phyloP scores from a whole-genome alignment of 2,888 invertebrate species.

The Sipha maydis region DNA sequence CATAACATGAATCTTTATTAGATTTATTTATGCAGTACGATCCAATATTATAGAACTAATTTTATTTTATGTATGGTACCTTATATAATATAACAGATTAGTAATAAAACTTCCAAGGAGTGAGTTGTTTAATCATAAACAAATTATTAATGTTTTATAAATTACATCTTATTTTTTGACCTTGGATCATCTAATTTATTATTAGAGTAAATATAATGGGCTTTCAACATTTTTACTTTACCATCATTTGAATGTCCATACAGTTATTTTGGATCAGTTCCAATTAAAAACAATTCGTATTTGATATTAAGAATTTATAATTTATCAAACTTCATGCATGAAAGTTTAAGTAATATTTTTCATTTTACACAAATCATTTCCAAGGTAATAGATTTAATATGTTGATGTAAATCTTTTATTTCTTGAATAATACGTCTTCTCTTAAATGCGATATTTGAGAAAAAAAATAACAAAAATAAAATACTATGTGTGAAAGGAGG shows the following conservation, averaged over 20 bases:
- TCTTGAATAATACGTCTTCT: neutral
- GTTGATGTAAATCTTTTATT: constrained; percentile 1
- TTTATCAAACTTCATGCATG: neutral
- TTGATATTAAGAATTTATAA: neutral
- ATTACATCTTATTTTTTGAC: too few relatives aligned
- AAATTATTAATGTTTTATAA: too few relatives aligned
- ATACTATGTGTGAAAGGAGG: neutral
- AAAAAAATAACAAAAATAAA: neutral
- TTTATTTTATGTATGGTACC: too few relatives aligned
- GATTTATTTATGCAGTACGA: too few relatives aligned
- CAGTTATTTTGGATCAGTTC: neutral
- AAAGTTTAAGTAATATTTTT: neutral
- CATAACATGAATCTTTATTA: too few relatives aligned
- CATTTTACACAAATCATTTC: neutral
- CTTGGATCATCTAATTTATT: too few relatives aligned
- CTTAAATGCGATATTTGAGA: neutral
- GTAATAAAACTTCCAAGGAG: too few relatives aligned
- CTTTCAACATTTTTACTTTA: too few relatives aligned
- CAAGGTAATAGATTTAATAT: constrained; percentile 2
- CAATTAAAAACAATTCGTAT: neutral
- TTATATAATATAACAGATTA: too few relatives aligned
- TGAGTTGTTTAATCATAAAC: too few relatives aligned
- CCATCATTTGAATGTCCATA: neutral
- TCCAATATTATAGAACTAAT: too few relatives aligned
- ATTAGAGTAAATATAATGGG: too few relatives aligned